phyloP scores from a whole-genome alignment of 2,797 vertebrate species.

The Muscicapa comitata region DNA sequence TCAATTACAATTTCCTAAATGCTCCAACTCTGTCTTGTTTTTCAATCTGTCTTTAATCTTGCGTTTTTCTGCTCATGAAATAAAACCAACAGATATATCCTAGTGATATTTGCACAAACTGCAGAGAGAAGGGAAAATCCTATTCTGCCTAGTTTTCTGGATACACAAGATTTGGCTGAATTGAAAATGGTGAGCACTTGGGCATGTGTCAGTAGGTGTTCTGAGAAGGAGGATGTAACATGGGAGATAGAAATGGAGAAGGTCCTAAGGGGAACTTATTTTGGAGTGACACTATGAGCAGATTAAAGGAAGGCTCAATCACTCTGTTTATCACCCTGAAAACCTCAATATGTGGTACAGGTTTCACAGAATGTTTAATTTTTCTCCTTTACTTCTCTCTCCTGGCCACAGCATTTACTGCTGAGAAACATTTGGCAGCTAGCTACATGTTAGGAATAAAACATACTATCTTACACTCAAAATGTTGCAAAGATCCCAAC shows the following conservation, averaged over 20 bases:
- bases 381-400: background rate
- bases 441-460: background rate
- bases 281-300: background rate
- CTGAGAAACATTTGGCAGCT: background rate
- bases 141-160: background rate
- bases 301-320: background rate
- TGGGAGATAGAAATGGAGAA: background rate
- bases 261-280: background rate
- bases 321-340: background rate
- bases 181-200: background rate
- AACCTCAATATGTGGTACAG: background rate
- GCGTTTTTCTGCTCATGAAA: background rate
- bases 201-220: background rate
- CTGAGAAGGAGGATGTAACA: background rate
- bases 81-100: background rate
- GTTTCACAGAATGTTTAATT: background rate
- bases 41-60: background rate
- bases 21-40: background rate
- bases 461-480: background rate
- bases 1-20: background rate
- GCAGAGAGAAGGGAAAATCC: background rate
- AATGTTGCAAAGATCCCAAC: background rate
- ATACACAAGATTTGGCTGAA: background rate
- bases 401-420: background rate
- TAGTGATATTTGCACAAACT: background rate